Base-by-base conservation (phyloP, 2,888 invertebrate species). In the Drosophila emarginata region DNA sequence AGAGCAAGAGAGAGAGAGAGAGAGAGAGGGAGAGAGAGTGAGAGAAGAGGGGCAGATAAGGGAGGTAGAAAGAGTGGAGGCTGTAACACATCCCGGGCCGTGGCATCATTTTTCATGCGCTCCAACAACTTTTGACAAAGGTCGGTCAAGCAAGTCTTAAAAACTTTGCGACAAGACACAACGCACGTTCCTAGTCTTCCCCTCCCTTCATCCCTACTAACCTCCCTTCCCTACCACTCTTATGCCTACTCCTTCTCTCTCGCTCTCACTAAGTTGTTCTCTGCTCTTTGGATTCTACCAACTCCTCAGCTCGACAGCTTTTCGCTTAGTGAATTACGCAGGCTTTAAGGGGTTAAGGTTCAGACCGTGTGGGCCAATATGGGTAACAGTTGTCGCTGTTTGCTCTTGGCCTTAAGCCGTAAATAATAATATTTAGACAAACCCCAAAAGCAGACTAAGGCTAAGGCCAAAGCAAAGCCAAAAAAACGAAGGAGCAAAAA, bases 71-170 rank as follows among this genome's bases (percentile, higher is more conserved):
- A 18, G 21, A 14, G 18, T 45, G 40, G 15, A 21, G 45, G 28
- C 71, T 85, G 78, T 82, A 86, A 82, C 79, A 74, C 76, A 82
- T 74, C 74, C 79, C 72, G 71, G 50, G 62, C 54, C 67, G 57
- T 79, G 85, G 87, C 87, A 85, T 87, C 87, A 85, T 85, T 88
- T 85, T 88, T 85, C 85, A 88, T 85, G 87, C 84, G 88, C 79
- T 84, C 87, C 71, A 85, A 80, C 88, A 85, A 85, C 85, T 85
- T 85, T 87, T 85, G 85, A 85, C 88, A 85, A 88, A 85, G 85
- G 85, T 85, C 85, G 85, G 85, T 85, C 88, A 87, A 85, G 88
- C 85, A 83, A 87, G 88, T 88, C 85, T 87, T 88, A 85, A 85
- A 85, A 84, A 84, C 87, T 84, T 84, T 84, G 84, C 87, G 83